Evolutionary conservation across 53 echinoderm and acorn worm species (phyloP).

Genomic region (Holothuria scabra): DNA sequence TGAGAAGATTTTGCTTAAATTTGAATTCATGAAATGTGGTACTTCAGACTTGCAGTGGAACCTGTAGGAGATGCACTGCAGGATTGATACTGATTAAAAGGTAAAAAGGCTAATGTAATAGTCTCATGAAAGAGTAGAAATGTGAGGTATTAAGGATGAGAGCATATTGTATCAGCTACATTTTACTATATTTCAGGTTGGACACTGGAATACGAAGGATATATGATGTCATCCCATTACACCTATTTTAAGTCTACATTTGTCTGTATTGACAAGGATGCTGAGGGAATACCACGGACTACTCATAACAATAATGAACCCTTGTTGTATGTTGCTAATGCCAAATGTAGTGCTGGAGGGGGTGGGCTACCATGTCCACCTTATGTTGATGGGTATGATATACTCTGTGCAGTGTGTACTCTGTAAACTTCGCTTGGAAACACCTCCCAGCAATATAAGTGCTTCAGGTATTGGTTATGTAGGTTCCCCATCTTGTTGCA

Average conservation of each 20-base stretch:
- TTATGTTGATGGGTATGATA: constrained; percentile 42
- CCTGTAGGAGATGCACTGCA: too few relatives aligned
- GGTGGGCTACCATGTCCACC: constrained; percentile 45
- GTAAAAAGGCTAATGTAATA: too few relatives aligned
- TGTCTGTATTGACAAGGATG: constrained; percentile 46
- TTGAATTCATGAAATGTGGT: too few relatives aligned
- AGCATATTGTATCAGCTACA: too few relatives aligned
- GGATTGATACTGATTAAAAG: too few relatives aligned
- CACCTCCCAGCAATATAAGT: too few relatives aligned
- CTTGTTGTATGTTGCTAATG: constrained; percentile 48
- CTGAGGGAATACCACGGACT: constrained; percentile 46
- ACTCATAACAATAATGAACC: constrained; percentile 35
- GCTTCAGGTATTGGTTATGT: too few relatives aligned
- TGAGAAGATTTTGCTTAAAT: too few relatives aligned
- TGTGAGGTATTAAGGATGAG: too few relatives aligned
- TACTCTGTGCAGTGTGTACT: constrained; percentile 60
- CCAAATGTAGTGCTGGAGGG: constrained; percentile 44
- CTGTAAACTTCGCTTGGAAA: neutral
- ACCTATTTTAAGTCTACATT: constrained; percentile 5
- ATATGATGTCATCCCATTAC: constrained; percentile 49
- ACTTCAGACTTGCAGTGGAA: too few relatives aligned
- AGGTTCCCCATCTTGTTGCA: too few relatives aligned
- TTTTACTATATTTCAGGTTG: constrained; percentile 25
- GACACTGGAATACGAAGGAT: constrained; percentile 62
- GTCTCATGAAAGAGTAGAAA: too few relatives aligned